Conservation (phyloP, 2,888 invertebrate species). For the Andrena bicolor region DNA sequence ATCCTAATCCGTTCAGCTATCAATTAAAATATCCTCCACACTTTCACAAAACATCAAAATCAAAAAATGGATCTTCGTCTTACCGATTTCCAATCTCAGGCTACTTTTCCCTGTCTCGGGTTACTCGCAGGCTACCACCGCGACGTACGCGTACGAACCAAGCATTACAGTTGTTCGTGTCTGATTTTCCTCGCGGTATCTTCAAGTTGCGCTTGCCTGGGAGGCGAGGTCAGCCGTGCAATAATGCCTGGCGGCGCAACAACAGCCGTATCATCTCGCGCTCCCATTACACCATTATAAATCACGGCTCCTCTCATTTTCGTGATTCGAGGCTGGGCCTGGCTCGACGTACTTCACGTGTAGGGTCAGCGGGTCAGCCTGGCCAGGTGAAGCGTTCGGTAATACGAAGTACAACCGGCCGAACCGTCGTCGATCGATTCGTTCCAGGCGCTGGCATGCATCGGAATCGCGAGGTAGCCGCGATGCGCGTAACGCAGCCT, state of each 20-base stretch:
- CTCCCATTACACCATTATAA: constrained; percentile 82
- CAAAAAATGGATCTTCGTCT: neutral
- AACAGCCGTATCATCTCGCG: constrained; percentile 78
- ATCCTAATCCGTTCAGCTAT: too few species aligned
- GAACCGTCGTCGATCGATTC: constrained; percentile 26
- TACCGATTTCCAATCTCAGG: neutral
- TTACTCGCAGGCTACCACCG: neutral
- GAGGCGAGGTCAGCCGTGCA: constrained; percentile 77
- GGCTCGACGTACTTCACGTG: constrained; percentile 71
- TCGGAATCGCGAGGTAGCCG: neutral
- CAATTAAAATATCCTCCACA: too few species aligned
- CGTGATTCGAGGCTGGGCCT: constrained; percentile 58
- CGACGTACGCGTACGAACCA: constrained; percentile 7
- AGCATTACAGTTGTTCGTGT: constrained; percentile 57
- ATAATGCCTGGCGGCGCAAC: constrained; percentile 75
- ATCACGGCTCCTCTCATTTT: constrained; percentile 79
- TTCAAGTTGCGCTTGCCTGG: constrained; percentile 44
- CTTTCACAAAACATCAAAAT: too few species aligned
- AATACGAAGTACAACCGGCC: constrained; percentile 47
- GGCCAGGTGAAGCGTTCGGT: constrained; percentile 66
- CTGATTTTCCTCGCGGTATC: constrained; percentile 64
- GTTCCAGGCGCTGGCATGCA: constrained; percentile 29
- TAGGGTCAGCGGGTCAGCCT: constrained; percentile 73
- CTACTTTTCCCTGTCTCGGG: neutral
- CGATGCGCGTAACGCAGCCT: neutral